Base-by-base conservation (phyloP, 2,113 vertebrate species). In the Zootoca vivipara region DNA sequence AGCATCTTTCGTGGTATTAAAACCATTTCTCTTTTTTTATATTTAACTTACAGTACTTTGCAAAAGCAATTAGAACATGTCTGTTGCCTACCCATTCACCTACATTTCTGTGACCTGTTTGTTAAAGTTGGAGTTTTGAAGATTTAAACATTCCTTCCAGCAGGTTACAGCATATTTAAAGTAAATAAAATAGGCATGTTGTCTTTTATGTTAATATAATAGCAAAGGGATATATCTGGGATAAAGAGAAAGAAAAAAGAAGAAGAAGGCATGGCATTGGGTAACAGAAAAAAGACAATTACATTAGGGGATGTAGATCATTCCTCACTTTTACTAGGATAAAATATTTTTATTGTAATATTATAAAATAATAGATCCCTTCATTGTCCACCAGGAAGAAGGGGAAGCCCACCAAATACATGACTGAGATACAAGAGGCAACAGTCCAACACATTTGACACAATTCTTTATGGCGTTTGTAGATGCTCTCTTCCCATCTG, bases 1-100 rank as follows among this genome's bases (percentile, higher is more conserved):
- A 18, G 75, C 92, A 73, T 88, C 87, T 33, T 92, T 73, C 83
- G 87, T 79, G 70, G 89, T 92, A 95, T 95, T 96, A 95, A 96
- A 96, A 70, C 94, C 87, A 85, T 93, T 96, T 85, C 86, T 95
- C 92, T 93, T 95, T 62, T 82, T 84, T 89, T 0, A 15, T 92
- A 75, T 89, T 92, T 86, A 80, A 80, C 15, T 73, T 93, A n/a
- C n/a, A n/a, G n/a, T n/a, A 91, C 85, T 94, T 89, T 85, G 20
- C 85, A 83, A 52, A 77, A 91, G 35, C 87, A 42, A 85, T 74
- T 90, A 89, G 78, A 62, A 75, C 15, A 87, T 81, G 74, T 72
- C 42, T 62, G 18, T 18, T 62, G 58, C 58, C 18, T n/a, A 69
- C 42, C 58, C 30, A 86, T 16, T 70, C 80, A 15, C 79, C 78